Evolutionary conservation across 2,797 vertebrate species (phyloP), one percentile per base, ranked within the genome.

Genomic region (Loris lydekkerianus): DNA sequence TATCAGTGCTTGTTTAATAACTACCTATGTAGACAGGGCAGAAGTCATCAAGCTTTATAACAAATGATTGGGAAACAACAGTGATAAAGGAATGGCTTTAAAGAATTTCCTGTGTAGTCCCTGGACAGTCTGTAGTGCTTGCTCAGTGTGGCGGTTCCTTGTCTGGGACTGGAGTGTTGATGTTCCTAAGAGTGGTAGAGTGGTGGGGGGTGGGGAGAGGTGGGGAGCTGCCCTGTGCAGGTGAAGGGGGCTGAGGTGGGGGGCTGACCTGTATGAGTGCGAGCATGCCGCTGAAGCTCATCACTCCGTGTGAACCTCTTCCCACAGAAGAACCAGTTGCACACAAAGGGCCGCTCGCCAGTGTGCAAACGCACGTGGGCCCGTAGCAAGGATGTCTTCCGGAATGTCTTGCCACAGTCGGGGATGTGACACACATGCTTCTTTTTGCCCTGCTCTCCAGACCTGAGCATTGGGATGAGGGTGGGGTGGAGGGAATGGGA

Each of bases 391-490:
- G 99, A 99, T 0, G 99, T 99, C 98, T 99, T 99, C 93, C 99
- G 99, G 98, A 99, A 99, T 1, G 99, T 99, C 97, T 99, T 99
- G 75, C 99, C 99, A 0, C 99, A 99, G 97, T 99, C 99, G 0
- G 99, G 99, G 97, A 99, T 99, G 85, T 99, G 99, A 96, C 99
- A 99, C 98, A 99, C 99, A 95, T 99, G 99, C 98, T 99, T 99
- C 98, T 99, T 99, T 98, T 99, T 99, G 2, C 99, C 99, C 5
- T 99, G 98, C 37, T 99, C 99, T 2, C 99, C 99, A 0, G 99
- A 99, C 98, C 99, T 99, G 98, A 37, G 13, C 29, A 3, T 21
- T 43, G 61, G 69, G 78, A 40, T 60, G 80, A 61, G 63, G n/a
- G 53, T 23, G 3, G 23, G 43, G 25, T 10, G 21, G 31, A 86